Evolutionary conservation across 2,797 vertebrate species (phyloP), one percentile per base, ranked within the genome.

Genomic region (Menidia menidia): DNA sequence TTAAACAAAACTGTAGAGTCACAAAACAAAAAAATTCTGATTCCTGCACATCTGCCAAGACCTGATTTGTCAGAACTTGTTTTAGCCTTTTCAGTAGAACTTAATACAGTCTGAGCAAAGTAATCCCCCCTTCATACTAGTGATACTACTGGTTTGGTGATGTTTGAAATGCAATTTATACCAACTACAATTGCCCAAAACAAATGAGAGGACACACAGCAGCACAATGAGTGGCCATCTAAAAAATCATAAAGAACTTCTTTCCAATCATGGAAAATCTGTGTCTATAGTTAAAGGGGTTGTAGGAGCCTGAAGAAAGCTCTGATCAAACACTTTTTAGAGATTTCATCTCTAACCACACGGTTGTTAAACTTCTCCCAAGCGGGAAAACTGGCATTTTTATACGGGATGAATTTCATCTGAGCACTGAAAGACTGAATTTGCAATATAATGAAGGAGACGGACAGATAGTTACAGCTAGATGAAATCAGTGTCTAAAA

Each of bases 401-500:
- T 54, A 63, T 33, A 67, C 8, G 61, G 35, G 15, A 48, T 18
- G 53, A 74, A 50, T 68, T 39, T 15, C 50, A 65, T 68, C 54
- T 57, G 45, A 72, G 60, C 32, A 68, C 60, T 81, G 60, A 56
- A 8, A 47, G 14, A 30, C 42, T 30, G 2, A 61, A 51, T 56
- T 33, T 60, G 31, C 25, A 67, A 12, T 18, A 57, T 53, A 63
- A 44, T 41, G 44, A 60, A 33, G 54, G 50, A 31, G 52, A 39
- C 18, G 51, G 39, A 43, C 52, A 45, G 60, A 66, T 68, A 84
- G 65, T 79, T 78, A 70, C 72, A 71, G 57, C 60, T 52, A 73
- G 62, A 82, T 80, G 79, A 85, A 84, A 81, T 73, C 61, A 9
- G 75, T 43, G 55, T 71, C 66, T 45, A 56, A 74, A 85, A 72